phyloP scores from a whole-genome alignment of 2,113 vertebrate genomes.

The Nestor notabilis region DNA sequence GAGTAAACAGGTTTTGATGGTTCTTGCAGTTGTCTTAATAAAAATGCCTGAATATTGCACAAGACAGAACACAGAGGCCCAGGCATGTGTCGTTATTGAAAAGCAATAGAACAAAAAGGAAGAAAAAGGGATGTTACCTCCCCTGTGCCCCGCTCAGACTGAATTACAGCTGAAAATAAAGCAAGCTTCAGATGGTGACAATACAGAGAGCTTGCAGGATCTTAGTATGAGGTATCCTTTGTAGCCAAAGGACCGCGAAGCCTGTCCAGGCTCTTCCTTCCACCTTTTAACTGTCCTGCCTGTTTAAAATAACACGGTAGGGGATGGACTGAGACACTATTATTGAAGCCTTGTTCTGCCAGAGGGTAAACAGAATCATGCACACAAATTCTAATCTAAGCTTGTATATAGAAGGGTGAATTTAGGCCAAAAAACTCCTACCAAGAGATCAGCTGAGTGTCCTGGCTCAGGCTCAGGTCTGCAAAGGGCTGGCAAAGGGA shows the following conservation, averaged over 20 bases:
- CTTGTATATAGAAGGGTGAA: neutral
- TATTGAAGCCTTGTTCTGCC: neutral
- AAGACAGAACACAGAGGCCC: neutral
- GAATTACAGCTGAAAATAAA: neutral
- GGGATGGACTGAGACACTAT: neutral
- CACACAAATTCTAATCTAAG: neutral
- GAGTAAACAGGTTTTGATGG: neutral
- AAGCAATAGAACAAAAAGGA: neutral
- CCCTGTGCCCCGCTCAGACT: neutral
- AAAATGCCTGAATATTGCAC: neutral
- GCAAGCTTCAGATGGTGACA: neutral
- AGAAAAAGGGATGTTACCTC: neutral
- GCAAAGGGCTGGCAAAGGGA: slow-evolving; percentile 3
- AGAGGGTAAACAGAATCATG: neutral
- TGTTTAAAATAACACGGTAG: neutral
- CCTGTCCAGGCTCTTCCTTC: neutral
- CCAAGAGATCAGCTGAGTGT: neutral
- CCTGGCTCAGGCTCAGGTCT: neutral
- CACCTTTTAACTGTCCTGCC: neutral
- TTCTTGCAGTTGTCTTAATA: neutral
- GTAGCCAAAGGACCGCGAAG: neutral
- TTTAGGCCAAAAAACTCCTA: neutral
- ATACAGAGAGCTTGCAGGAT: fast-evolving
- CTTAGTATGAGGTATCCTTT: neutral
- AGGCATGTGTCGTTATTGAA: neutral